Percentiles rank a stretch among this genome's conserved stretches.
phyloP scores from a whole-genome alignment of 2,797 vertebrate genomes.

The Melanotaenia parkinsoni region DNA sequence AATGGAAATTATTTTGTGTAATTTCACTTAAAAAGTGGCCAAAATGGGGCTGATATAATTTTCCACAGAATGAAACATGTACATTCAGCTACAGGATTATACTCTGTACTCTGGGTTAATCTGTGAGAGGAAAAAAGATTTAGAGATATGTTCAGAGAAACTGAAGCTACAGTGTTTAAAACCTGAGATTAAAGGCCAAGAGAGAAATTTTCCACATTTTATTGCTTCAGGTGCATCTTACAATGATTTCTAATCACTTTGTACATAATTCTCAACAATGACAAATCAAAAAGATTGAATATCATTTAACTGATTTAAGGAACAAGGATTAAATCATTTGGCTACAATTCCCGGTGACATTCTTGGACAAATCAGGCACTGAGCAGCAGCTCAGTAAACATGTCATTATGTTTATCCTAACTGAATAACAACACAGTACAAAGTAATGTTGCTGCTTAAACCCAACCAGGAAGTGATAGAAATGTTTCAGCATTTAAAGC shows the following conservation, averaged over 20 bases:
- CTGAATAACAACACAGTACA: no score
- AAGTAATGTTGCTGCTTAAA: neutral
- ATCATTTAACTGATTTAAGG: no score
- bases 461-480: neutral
- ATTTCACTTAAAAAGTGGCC: neutral
- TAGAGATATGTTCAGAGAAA: neutral
- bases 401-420: neutral
- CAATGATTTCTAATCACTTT: neutral
- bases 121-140: neutral
- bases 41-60: neutral
- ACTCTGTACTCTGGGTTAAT: neutral
- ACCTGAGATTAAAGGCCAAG: neutral
- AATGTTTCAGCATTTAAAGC: neutral
- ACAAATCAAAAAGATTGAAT: neutral
- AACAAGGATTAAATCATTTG: no score
- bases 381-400: neutral
- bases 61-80: neutral
- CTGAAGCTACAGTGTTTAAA: neutral
- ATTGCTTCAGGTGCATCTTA: neutral
- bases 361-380: neutral
- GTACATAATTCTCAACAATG: neutral
- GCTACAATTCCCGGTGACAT: neutral
- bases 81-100: neutral
- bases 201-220: neutral
- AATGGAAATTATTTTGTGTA: no score